Evolutionary conservation across 2,888 invertebrate species (phyloP).

Genomic region (Exephanes ischioxanthus): DNA sequence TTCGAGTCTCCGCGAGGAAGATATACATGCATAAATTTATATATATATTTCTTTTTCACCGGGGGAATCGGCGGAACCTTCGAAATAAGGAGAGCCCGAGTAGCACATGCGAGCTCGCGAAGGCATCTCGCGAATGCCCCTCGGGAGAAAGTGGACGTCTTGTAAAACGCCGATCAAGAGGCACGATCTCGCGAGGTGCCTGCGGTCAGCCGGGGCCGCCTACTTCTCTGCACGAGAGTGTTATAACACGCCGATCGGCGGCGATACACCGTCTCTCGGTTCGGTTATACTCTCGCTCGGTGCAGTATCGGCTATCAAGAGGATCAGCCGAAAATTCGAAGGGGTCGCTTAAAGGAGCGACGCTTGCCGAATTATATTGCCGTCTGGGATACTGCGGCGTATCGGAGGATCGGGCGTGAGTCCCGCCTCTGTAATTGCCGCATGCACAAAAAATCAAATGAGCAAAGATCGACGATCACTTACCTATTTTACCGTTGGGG

Average conservation of each 20-base stretch:
- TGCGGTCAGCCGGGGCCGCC: constrained; percentile 54
- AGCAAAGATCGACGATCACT: constrained; percentile 82
- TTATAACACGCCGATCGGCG: constrained; percentile 58
- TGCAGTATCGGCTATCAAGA: constrained; percentile 54
- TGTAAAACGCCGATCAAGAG: constrained; percentile 61
- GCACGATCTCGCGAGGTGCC: constrained; percentile 53
- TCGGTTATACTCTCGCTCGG: constrained; percentile 4
- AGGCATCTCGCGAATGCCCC: constrained; percentile 53
- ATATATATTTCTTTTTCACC: background rate
- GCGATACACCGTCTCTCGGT: constrained; percentile 54
- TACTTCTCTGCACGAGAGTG: constrained; percentile 38
- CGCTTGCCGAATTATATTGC: constrained; percentile 22
- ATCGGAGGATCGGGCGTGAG: background rate
- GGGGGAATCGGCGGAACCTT: background rate
- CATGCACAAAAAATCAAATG: constrained; percentile 6
- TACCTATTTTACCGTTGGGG: constrained; percentile 95
- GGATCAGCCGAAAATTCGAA: constrained; percentile 54
- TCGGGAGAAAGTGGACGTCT: constrained; percentile 62
- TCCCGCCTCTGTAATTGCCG: background rate
- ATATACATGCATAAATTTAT: background rate
- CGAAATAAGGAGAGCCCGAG: constrained; percentile 8
- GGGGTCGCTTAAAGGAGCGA: background rate
- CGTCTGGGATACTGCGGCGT: background rate
- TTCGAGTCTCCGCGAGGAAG: constrained; percentile 28
- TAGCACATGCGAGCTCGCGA: background rate